These are phyloP conservation scores for Leptobrachium ailaonicum DNA, from an alignment of 2,113 vertebrate genomes.

Conservation along the genomic window DNA sequence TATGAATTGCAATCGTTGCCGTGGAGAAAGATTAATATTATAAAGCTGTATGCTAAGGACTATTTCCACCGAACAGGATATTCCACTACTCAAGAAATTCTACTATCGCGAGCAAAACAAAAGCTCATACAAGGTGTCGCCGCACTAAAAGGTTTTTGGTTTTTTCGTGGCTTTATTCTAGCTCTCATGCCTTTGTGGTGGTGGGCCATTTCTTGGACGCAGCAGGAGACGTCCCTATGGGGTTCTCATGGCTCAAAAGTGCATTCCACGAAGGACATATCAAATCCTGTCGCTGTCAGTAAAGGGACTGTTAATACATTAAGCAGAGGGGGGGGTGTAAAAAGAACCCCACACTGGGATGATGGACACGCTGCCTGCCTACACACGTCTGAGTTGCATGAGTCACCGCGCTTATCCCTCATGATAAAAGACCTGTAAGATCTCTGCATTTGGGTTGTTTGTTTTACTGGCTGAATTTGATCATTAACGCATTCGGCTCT, in stretches of 20 bases:
- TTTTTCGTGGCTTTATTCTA: too few species aligned
- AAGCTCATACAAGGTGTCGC: too few species aligned
- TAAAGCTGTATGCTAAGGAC: too few species aligned
- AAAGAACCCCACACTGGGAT: not conserved
- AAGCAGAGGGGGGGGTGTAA: not conserved
- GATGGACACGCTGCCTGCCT: not conserved
- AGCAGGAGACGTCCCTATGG: not conserved
- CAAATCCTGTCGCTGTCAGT: conserved; percentile 3
- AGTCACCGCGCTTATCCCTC: conserved; percentile 6
- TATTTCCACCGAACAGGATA: too few species aligned
- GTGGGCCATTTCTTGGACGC: not conserved
- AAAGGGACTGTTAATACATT: conserved; percentile 11
- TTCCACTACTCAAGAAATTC: too few species aligned
- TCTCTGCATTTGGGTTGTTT: not conserved
- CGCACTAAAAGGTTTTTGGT: too few species aligned
- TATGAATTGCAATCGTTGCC: too few species aligned
- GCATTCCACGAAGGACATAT: not conserved
- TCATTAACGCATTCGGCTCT: not conserved
- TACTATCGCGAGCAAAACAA: too few species aligned
- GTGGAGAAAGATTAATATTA: too few species aligned
- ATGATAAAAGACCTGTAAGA: not conserved
- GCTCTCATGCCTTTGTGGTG: not conserved
- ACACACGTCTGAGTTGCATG: conserved; percentile 12
- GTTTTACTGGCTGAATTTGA: not conserved
- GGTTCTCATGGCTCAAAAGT: not conserved